Base-by-base conservation (phyloP, 2,113 vertebrate species). In the Bos javanicus region DNA sequence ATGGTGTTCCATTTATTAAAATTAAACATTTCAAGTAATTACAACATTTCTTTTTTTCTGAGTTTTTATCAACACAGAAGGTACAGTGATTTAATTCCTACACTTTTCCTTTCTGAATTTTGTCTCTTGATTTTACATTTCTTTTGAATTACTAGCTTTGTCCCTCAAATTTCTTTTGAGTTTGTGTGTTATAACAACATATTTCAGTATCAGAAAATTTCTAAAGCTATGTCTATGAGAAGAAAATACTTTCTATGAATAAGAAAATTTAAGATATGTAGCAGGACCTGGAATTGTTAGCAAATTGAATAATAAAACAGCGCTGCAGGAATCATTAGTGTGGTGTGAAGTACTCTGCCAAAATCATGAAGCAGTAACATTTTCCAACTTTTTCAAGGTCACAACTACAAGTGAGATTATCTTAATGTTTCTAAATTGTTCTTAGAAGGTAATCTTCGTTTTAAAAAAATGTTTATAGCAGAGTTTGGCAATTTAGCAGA, bases 321-420 rank as follows among this genome's bases (percentile, higher is more conserved):
- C 54, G 56, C 88, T 90, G 46, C 33, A 84, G 91, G 57, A 98
- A 95, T 96, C 60, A 82, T 80, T 86, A 84, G 39, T 88, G 92
- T 97, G 60, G 39, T 81, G 92, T 23, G 1, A 94, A 96, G 96
- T 83, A 97, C 83, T 87, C 36, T 90, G 97, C 78, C 95, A 98
- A 97, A 98, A 97, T 89, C 78, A 78, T 28, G 46, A 98, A 96
- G 33, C 50, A 9, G 0, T 91, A 93, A 98, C 25, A 97, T 81
- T 87, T 90, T 60, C 57, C 56, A 95, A 97, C 89, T n/a, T 96
- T 97, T 88, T 97, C 97, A 98, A 98, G 94, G 85, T 98, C 93
- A 97, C 36, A 91, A 96, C 71, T 48, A 60, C 94, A 97, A 92
- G 80, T 17, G 86, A 88, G 98, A 98, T 91, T 92, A 81, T 97